Conservation (phyloP, 2,797 vertebrate genomes). For the Adrianichthys oophorus region DNA sequence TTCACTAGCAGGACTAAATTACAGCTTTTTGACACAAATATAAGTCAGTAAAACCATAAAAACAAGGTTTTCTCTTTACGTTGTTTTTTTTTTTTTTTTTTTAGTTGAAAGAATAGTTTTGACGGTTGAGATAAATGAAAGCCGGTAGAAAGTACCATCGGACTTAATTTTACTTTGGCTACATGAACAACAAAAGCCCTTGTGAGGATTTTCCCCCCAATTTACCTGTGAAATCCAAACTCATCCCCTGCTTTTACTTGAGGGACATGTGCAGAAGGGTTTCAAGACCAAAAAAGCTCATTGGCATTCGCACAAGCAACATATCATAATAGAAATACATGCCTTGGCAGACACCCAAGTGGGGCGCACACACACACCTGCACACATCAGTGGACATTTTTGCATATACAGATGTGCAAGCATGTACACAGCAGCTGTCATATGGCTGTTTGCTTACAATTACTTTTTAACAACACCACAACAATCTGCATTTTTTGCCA, state of each 20-base stretch:
- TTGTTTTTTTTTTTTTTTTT: too few species aligned
- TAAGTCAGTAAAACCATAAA: too few species aligned
- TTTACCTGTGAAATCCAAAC: too few species aligned
- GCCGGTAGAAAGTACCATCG: too few species aligned
- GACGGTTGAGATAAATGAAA: too few species aligned
- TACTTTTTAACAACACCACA: conserved; percentile 11
- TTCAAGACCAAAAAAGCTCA: not conserved
- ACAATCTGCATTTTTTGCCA: conserved; percentile 14
- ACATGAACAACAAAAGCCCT: too few species aligned
- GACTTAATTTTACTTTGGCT: too few species aligned
- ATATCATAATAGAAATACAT: conserved; percentile 7
- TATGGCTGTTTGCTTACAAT: conserved; percentile 9
- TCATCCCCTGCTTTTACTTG: conserved; percentile 1
- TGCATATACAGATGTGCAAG: conserved; percentile 10
- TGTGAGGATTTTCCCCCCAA: too few species aligned
- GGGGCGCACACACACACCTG: conserved; percentile 16
- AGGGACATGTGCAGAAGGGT: too few species aligned
- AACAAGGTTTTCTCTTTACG: too few species aligned
- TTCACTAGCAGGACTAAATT: not conserved
- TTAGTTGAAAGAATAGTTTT: too few species aligned
- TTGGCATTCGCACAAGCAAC: conserved; percentile 5
- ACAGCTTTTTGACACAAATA: not conserved
- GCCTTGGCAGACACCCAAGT: conserved; percentile 37
- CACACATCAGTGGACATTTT: conserved; percentile 12
- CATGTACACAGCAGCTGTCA: conserved; percentile 7